Conservation (phyloP, 1,140 invertebrate species). For the Trichonephila clavata region DNA sequence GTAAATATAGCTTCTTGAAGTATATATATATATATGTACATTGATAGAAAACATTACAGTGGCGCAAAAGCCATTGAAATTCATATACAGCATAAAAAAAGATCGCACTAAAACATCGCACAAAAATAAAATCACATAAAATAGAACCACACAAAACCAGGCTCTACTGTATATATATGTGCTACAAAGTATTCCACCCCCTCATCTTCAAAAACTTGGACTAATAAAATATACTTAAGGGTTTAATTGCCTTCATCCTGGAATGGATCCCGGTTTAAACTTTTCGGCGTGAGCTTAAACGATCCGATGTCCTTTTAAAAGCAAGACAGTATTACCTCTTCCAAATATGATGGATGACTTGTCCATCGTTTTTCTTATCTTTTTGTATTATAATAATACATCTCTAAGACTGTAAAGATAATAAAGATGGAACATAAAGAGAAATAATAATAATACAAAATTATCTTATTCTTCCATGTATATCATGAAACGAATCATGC, state of each 20-base stretch:
- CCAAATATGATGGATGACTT: constrained; percentile 62
- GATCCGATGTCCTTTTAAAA: neutral
- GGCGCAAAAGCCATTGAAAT: too few relatives aligned
- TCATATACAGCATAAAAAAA: too few relatives aligned
- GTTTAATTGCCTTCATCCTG: neutral
- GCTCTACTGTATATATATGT: too few relatives aligned
- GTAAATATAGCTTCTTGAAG: too few relatives aligned
- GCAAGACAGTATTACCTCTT: neutral
- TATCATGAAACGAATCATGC: constrained; percentile 51
- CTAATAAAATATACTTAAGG: neutral
- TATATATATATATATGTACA: too few relatives aligned
- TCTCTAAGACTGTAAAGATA: neutral
- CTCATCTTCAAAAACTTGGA: too few relatives aligned
- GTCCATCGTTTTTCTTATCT: neutral
- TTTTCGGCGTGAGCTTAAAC: neutral
- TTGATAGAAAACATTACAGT: too few relatives aligned
- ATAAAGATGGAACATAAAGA: neutral
- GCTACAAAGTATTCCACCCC: too few relatives aligned
- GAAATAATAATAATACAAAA: neutral
- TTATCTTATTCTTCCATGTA: neutral
- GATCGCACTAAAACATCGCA: too few relatives aligned
- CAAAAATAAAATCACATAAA: too few relatives aligned
- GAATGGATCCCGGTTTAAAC: neutral
- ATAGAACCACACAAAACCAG: too few relatives aligned
- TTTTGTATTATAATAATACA: neutral